Evolutionary conservation across 2,797 vertebrate species (phyloP), one percentile per base, ranked within the genome.

Genomic region (Cryptoprocta ferox): DNA sequence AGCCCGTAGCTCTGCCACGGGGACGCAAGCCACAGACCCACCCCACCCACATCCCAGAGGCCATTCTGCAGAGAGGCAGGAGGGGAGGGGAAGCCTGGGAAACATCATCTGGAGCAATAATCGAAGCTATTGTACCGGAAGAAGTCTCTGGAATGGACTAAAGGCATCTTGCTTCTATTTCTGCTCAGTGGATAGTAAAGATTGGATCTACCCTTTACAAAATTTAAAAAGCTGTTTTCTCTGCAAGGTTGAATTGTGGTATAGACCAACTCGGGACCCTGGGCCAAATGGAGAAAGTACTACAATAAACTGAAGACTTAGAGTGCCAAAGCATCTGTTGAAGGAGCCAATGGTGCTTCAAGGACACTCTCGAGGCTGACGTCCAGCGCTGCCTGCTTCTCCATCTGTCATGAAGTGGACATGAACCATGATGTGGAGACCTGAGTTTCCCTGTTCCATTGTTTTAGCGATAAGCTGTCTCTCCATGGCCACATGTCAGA

Each of bases 311-410:
- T 35, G 35, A 76, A 80, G 63, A 37, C 32, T 82, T 35, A 35
- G 6, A 11, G 1, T 19, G 39, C n/a, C 68, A 26, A 2, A 0
- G 30, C 30, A 30, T 14, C 48, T 56, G 26, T 76, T 0, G 1
- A 63, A 70, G 61, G 37, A 28, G 45, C n/a, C 24, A 8, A 8
- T 32, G 28, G 65, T 39, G 30, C 45, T 45, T 9, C 14, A 76
- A 86, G 76, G 81, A 89, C 63, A 30, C 2, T 80, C 84, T 4
- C 0, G 35, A 24, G 79, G 61, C 92, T 78, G 73, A 53, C 1
- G 0, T 61, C 65, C 39, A 37, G 14, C 13, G 3, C 0, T 3
- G 82, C 3, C 28, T 2, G 30, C 24, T 39, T 59, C 32, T 63
- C 63, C 28, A 7, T 37, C 73, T 84, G 15, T 30, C n/a, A 1